Base-by-base conservation (phyloP, 2,797 vertebrate species). In the Erethizon dorsatum region DNA sequence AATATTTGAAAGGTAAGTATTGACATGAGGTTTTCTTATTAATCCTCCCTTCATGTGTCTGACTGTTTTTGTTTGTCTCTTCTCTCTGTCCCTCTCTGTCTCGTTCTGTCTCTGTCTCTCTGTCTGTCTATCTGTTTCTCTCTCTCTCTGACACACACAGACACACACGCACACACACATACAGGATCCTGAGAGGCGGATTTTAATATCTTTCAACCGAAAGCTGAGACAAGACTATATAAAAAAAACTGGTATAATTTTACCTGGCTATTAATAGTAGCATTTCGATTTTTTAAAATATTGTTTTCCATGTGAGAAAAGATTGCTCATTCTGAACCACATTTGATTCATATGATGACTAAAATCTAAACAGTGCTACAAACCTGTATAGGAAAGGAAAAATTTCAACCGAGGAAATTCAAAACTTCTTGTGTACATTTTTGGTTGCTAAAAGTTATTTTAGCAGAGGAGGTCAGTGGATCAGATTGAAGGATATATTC, bases 1-100 rank as follows among this genome's bases (percentile, higher is more conserved):
- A n/a, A 57, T 56, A 95, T 92, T 95, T 92, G 24, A 90, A 94
- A 97, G 31, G 3, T 47, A 59, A 69, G 2, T 83, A 24, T 22
- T 88, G 31, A 56, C 6, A n/a, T 71, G 3, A 78, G 17, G 6
- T 84, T 91, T 57, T 88, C 41, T 65, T 78, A 59, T 20, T 83
- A 5, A 50, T 52, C 17, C 56, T 47, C 45, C 24, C 2, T 50
- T 41, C 5, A 14, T 57, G 67, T 17, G 6, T 56, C 28, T 63
- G 33, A 31, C 17, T 73, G 33, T 5, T 37, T 69, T 11, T 71
- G 12, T 31, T 33, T 37, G 33, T 73, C 31, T 63, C 47, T 54
- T 82, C 18, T 59, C 45, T 57, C 9, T 71, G 12, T 33, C 33
- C n/a, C 10, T 63, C 20, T 45, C 10, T 59, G 1, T 57, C 45